Base-by-base conservation (phyloP, 2,797 vertebrate species). In the Cossypha caffra region DNA sequence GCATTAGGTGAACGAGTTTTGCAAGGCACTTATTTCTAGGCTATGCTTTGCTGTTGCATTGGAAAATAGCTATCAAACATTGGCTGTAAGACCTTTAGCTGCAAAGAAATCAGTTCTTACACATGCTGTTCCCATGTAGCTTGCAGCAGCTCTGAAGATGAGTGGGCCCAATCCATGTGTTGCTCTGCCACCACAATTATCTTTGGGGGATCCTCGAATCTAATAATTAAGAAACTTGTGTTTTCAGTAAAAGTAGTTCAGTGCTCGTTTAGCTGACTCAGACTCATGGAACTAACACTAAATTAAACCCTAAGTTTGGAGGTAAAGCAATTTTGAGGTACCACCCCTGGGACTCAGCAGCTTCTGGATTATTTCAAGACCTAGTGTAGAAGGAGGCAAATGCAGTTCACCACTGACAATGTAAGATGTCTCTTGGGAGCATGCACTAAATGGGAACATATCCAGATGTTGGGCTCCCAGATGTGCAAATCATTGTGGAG, bases 381-480 rank as follows among this genome's bases (percentile, higher is more conserved):
- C 0, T 88, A 31, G 48, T 40, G 77, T 76, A 67, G 87, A 52
- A 82, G 84, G 71, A 92, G 80, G 67, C 57, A 90, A 93, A 79
- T 17, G n/a, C 31, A 86, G 35, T 71, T 96, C 86, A 89, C n/a
- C 59, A 74, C 52, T 94, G 84, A 79, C 86, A 91, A 1, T 71
- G 31, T 86, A 33, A 94, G 67, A 73, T 88, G 71, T 45, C 92
- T 88, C 67, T 79, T 43, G 92, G 94, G 90, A 93, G 14, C 25
- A 4, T 25, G 63, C 42, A 38, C 35, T 91, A 68, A 94, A 69
- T 87, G 61, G 90, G 93, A 94, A 80, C n/a, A 52, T 47, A 80
- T 82, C 91, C 89, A 95, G 89, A 95, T 94, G 89, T 11, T 91
- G 81, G 74, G 59, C 47, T 87, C 93, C 88, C 92, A 95, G 80